phyloP scores from a whole-genome alignment of 2,797 vertebrate species.

The Urosaurus nigricauda region DNA sequence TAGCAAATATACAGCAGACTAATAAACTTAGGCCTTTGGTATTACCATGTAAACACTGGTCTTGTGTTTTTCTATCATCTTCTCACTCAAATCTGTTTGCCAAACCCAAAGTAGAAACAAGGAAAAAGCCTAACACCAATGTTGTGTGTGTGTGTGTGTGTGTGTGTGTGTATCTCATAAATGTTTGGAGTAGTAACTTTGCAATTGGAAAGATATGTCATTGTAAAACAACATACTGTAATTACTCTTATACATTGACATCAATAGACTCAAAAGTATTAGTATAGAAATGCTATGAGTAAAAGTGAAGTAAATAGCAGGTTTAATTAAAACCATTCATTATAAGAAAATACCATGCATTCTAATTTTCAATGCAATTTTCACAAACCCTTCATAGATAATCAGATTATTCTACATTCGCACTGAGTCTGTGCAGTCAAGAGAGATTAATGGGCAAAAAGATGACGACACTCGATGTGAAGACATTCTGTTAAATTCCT shows the following conservation, averaged over 20 bases:
- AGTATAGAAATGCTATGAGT: neutral
- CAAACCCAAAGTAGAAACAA: conserved; percentile 29
- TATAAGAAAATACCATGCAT: neutral
- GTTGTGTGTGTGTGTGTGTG: too few relatives aligned
- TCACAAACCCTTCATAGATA: conserved; percentile 18
- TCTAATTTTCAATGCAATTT: conserved; percentile 34
- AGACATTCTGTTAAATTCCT: neutral
- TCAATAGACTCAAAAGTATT: neutral
- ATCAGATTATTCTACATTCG: neutral
- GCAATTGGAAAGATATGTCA: neutral
- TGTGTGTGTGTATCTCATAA: too few relatives aligned
- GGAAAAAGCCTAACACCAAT: neutral
- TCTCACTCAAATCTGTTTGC: neutral
- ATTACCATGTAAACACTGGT: conserved; percentile 38
- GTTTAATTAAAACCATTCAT: neutral
- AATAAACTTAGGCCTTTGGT: neutral
- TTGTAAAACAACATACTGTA: neutral
- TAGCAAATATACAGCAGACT: conserved; percentile 27
- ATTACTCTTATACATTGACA: neutral
- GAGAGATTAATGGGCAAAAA: conserved; percentile 18
- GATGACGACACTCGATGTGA: conserved; percentile 3
- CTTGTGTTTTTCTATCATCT: conserved; percentile 25
- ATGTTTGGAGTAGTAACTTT: neutral
- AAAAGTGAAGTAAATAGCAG: neutral
- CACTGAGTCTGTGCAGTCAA: neutral